Evolutionary conservation across 1,140 invertebrate species (phyloP).

Genomic region (Eriocheir sinensis): DNA sequence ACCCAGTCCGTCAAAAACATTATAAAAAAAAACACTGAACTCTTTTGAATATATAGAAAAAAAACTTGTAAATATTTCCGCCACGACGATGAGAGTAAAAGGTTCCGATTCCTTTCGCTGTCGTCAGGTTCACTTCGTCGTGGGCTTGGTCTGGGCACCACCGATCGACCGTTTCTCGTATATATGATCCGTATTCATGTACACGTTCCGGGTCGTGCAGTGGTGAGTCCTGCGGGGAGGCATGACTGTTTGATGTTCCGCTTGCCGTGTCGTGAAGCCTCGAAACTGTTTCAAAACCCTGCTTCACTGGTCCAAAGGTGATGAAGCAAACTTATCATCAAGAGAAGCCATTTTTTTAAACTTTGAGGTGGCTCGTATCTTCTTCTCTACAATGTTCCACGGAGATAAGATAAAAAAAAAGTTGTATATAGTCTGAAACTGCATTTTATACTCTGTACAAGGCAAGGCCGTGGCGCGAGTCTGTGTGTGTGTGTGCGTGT

Average conservation of each 20-base stretch:
- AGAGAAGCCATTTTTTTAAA: not conserved
- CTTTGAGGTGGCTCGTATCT: not conserved
- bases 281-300: not conserved
- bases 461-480: not conserved
- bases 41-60: too few relatives aligned
- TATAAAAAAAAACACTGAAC: too few relatives aligned
- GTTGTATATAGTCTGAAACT: not conserved
- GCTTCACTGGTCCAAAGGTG: not conserved
- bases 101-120: not conserved
- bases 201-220: not conserved
- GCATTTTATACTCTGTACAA: constrained; percentile 37
- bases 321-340: not conserved
- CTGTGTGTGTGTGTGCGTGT: not conserved
- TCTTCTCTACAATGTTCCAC: not conserved
- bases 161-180: not conserved
- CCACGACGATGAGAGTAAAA: not conserved
- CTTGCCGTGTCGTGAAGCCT: not conserved
- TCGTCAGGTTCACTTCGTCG: not conserved
- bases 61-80: not conserved
- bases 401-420: too few relatives aligned
- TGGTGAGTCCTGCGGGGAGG: not conserved
- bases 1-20: not conserved
- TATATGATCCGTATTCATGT: not conserved
- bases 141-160: not conserved
- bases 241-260: not conserved